Evolutionary conservation across 2,797 vertebrate species (phyloP).

Genomic region (Esox lucius): DNA sequence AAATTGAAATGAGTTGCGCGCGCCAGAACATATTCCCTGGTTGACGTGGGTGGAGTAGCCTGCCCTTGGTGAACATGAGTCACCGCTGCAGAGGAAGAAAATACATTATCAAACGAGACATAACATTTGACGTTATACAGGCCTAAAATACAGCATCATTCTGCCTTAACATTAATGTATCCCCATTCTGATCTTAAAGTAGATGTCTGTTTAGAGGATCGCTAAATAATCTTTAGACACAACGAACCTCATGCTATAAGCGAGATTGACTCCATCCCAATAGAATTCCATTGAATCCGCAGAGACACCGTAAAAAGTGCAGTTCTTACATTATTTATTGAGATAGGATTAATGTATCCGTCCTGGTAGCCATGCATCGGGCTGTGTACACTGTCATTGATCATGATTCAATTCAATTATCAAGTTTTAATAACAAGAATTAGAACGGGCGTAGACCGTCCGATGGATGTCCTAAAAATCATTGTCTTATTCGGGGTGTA

Average conservation of each 20-base stretch:
- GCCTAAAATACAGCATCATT: neutral
- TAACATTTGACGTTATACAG: no score
- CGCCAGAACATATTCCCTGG: neutral
- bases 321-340: constrained; percentile 67
- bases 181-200: constrained; percentile 13
- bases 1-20: neutral
- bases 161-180: constrained; percentile 1
- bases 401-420: constrained; percentile 37
- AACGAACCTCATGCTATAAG: constrained; percentile 24
- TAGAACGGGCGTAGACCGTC: constrained; percentile 19
- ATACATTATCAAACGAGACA: constrained; percentile 13
- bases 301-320: constrained; percentile 60
- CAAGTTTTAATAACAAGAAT: constrained; percentile 44
- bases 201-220: constrained; percentile 16
- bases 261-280: constrained; percentile 9
- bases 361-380: constrained; percentile 43
- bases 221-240: constrained; percentile 9
- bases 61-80: constrained; percentile 4
- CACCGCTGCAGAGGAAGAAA: constrained; percentile 18
- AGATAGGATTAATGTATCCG: constrained; percentile 62
- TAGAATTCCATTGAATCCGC: constrained; percentile 34
- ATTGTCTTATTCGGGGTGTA: constrained; percentile 10
- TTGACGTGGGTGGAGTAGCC: neutral
- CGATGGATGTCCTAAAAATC: constrained; percentile 1
- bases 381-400: constrained; percentile 56